Evolutionary conservation across 1,140 invertebrate genomes (phyloP).

Genomic region (Piezodorus guildinii): DNA sequence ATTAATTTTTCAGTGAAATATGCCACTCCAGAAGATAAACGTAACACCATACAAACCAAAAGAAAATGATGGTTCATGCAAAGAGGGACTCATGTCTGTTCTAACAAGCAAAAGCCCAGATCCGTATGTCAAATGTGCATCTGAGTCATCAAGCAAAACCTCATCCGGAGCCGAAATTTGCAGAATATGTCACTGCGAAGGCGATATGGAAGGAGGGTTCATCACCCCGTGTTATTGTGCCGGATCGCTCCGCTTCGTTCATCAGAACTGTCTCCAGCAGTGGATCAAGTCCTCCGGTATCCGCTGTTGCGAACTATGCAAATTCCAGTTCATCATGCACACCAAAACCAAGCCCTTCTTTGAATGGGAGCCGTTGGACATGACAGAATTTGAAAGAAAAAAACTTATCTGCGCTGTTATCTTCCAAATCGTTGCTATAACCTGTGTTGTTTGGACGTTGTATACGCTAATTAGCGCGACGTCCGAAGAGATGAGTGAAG

Average conservation of each 20-base stretch:
- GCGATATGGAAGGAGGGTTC: slow-evolving; percentile 67
- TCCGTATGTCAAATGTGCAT: slow-evolving; percentile 44
- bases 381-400: slow-evolving; percentile 80
- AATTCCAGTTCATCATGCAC: slow-evolving; percentile 93
- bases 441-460: slow-evolving; percentile 92
- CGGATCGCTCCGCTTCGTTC: slow-evolving; percentile 82
- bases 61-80: not conserved
- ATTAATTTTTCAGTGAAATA: slow-evolving; percentile 9
- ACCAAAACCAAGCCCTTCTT: slow-evolving; percentile 90
- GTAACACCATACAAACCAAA: slow-evolving; percentile 21
- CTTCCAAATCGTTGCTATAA: slow-evolving; percentile 86
- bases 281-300: slow-evolving; percentile 94
- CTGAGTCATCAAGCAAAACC: slow-evolving; percentile 51
- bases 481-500: slow-evolving; percentile 75
- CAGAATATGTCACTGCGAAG: slow-evolving; percentile 83
- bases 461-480: slow-evolving; percentile 91
- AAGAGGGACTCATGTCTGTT: not conserved
- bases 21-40: slow-evolving; percentile 27
- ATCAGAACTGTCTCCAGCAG: slow-evolving; percentile 87
- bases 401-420: slow-evolving; percentile 82
- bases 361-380: slow-evolving; percentile 89
- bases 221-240: slow-evolving; percentile 86
- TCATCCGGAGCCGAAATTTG: slow-evolving; percentile 40
- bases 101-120: slow-evolving; percentile 11
- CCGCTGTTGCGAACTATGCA: slow-evolving; percentile 88